phyloP scores from a whole-genome alignment of 2,113 vertebrate species.

The Dermatemys mawii region DNA sequence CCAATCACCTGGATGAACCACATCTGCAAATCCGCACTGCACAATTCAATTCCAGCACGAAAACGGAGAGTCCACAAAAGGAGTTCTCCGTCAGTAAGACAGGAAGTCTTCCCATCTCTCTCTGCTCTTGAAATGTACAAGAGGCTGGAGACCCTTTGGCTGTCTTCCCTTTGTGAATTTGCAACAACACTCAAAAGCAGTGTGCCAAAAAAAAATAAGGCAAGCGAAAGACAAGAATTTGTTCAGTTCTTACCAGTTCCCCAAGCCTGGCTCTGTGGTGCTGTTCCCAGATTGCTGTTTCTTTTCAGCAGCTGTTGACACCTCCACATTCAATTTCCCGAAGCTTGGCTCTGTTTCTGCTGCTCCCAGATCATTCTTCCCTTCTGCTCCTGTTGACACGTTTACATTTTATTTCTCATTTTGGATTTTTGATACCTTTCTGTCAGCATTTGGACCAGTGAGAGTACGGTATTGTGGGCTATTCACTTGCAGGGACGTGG shows the following conservation, averaged over 20 bases:
- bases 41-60: neutral
- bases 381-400: accelerated
- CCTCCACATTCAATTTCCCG: accelerated
- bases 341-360: neutral
- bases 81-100: neutral
- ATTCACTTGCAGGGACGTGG: accelerated
- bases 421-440: neutral
- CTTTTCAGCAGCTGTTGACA: neutral
- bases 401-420: accelerated
- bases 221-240: neutral
- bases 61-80: neutral
- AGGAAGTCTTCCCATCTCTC: neutral
- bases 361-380: neutral
- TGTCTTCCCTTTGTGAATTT: accelerated
- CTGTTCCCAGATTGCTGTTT: neutral
- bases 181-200: neutral
- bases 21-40: neutral
- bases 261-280: accelerated
- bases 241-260: neutral
- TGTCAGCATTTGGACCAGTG: accelerated
- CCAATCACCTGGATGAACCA: accelerated
- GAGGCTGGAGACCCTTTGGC: neutral
- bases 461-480: accelerated
- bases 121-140: neutral
- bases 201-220: neutral